Evolutionary conservation across 2,113 vertebrate genomes (phyloP).

Genomic region (Diglossa brunneiventris): DNA sequence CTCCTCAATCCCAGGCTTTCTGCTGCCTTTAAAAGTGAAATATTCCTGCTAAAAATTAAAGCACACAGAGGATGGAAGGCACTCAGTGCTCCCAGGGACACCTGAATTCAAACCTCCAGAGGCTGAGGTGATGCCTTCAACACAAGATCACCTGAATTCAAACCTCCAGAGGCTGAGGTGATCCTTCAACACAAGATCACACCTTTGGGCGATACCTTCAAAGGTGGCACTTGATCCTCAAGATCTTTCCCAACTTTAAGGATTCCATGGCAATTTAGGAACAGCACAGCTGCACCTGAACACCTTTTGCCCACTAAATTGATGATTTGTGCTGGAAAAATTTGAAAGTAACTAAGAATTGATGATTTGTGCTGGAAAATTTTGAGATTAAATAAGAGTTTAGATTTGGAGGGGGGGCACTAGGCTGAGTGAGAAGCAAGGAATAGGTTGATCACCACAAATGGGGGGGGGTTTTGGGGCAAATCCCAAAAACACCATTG

Average conservation of each 20-base stretch:
- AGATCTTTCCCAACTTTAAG: background rate
- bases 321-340: background rate
- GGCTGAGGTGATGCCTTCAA: background rate
- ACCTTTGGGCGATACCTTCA: no score
- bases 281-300: background rate
- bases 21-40: background rate
- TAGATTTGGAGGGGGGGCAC: fast-evolving
- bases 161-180: background rate
- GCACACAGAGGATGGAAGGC: background rate
- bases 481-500: constrained; percentile 79
- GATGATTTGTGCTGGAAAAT: background rate
- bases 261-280: fast-evolving
- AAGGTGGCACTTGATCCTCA: background rate
- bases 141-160: no score
- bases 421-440: background rate
- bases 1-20: background rate
- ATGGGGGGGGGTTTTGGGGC: background rate
- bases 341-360: fast-evolving
- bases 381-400: background rate
- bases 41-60: background rate
- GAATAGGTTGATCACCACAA: no score
- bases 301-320: background rate
- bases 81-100: background rate
- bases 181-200: background rate
- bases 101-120: background rate